Evolutionary conservation across 2,797 vertebrate genomes (phyloP).

Genomic region (Brotula barbata): DNA sequence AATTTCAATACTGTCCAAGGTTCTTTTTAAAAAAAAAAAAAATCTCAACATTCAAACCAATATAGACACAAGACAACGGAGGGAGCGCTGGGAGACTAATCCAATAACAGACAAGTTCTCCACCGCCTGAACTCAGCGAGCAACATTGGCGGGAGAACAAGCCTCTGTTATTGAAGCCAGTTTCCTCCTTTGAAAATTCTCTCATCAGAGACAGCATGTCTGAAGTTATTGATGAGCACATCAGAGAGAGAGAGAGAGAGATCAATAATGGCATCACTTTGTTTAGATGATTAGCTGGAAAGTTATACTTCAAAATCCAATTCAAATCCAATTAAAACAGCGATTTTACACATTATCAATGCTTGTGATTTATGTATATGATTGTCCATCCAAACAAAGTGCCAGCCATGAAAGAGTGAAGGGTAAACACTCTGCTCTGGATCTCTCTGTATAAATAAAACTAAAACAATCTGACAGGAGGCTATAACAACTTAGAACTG

Average conservation of each 20-base stretch:
- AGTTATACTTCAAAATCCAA: conserved; percentile 19
- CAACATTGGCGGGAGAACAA: conserved; percentile 31
- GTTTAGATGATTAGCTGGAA: conserved; percentile 51
- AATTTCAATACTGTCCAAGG: conserved; percentile 40
- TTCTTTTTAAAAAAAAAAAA: conserved; percentile 20
- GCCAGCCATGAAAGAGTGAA: conserved; percentile 21
- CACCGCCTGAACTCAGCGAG: conserved; percentile 32
- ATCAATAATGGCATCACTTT: conserved; percentile 67
- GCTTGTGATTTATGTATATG: neutral
- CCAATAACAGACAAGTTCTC: conserved; percentile 53
- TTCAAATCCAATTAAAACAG: conserved; percentile 22
- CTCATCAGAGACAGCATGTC: conserved; percentile 67
- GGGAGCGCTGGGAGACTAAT: conserved; percentile 51
- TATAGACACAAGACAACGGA: conserved; percentile 36
- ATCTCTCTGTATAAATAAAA: conserved; percentile 29
- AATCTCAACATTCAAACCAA: conserved; percentile 55
- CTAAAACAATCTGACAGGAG: conserved; percentile 3
- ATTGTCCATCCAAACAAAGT: conserved; percentile 43
- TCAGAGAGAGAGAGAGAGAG: conserved; percentile 46
- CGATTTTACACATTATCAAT: neutral
- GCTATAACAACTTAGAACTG: neutral
- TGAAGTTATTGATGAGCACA: conserved; percentile 77
- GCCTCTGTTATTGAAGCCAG: conserved; percentile 63
- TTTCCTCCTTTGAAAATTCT: conserved; percentile 46
- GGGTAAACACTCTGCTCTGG: neutral